Evolutionary conservation across 2,797 vertebrate species (phyloP).

Genomic region (Myotis myotis): DNA sequence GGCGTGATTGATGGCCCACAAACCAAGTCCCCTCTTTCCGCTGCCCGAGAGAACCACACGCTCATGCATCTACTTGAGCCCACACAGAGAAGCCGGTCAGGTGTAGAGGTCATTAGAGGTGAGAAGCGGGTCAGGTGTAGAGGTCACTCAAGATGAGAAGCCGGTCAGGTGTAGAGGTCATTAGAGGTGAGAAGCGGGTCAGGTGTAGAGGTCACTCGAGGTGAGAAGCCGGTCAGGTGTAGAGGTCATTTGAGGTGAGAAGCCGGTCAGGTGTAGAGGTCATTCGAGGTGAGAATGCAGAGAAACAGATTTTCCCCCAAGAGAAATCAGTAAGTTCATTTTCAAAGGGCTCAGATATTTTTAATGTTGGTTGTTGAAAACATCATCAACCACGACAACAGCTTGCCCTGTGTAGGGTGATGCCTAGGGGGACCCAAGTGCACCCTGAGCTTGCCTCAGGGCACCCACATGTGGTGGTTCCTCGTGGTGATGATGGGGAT

Average conservation of each 20-base stretch:
- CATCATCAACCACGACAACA: neutral
- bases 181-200: rapidly evolving
- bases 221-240: too few species aligned
- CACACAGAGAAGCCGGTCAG: rapidly evolving
- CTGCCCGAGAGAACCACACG: neutral
- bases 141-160: neutral
- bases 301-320: rapidly evolving
- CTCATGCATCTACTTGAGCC: rapidly evolving
- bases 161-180: neutral
- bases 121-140: too few species aligned
- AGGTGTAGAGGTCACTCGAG: neutral
- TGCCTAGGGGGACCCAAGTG: neutral
- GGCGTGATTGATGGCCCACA: neutral
- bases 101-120: neutral
- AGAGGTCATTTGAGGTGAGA: neutral
- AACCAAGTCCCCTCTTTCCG: neutral
- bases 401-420: rapidly evolving
- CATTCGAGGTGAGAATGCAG: rapidly evolving
- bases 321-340: neutral
- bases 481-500: rapidly evolving
- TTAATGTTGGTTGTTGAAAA: neutral
- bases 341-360: neutral
- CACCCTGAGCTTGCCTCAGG: too few species aligned
- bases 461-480: rapidly evolving
- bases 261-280: neutral